Evolutionary conservation across 2,888 invertebrate species (phyloP).

Genomic region (Catocala sponsa): DNA sequence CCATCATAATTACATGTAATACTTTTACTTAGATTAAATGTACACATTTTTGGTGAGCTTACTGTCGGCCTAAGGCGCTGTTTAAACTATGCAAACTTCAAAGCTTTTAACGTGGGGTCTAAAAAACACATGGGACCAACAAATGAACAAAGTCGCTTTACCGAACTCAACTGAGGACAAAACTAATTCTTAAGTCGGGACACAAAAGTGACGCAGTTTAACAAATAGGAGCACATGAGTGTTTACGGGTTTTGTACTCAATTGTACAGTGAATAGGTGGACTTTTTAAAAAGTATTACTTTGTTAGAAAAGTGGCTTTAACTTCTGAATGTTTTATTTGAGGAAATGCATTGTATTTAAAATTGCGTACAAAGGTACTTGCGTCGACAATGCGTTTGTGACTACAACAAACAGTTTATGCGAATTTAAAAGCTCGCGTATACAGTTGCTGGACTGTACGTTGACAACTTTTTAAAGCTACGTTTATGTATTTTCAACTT

Average conservation of each 20-base stretch:
- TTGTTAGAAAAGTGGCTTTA: slow-evolving; percentile 9
- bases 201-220: slow-evolving; percentile 34
- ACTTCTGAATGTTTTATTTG: not conserved
- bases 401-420: no score
- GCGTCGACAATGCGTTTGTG: not conserved
- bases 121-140: slow-evolving; percentile 63
- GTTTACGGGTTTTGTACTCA: slow-evolving; percentile 16
- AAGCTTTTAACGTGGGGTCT: slow-evolving; percentile 63
- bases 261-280: slow-evolving; percentile 5
- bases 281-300: slow-evolving; percentile 6
- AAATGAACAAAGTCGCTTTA: slow-evolving; percentile 49
- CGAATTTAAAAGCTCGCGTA: no score
- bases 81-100: slow-evolving; percentile 51
- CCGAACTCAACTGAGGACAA: slow-evolving; percentile 43
- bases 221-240: slow-evolving; percentile 24
- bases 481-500: not conserved
- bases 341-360: not conserved
- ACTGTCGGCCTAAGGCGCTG: slow-evolving; percentile 8
- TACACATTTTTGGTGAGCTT: slow-evolving; percentile 5
- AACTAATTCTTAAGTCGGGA: slow-evolving; percentile 51
- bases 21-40: slow-evolving; percentile 11
- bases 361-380: not conserved
- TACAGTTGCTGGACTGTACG: no score
- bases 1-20: slow-evolving; percentile 7
- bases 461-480: not conserved